These are phyloP conservation scores for Gambusia affinis DNA, from an alignment of 2,113 vertebrate genomes.

Conservation along the genomic window DNA sequence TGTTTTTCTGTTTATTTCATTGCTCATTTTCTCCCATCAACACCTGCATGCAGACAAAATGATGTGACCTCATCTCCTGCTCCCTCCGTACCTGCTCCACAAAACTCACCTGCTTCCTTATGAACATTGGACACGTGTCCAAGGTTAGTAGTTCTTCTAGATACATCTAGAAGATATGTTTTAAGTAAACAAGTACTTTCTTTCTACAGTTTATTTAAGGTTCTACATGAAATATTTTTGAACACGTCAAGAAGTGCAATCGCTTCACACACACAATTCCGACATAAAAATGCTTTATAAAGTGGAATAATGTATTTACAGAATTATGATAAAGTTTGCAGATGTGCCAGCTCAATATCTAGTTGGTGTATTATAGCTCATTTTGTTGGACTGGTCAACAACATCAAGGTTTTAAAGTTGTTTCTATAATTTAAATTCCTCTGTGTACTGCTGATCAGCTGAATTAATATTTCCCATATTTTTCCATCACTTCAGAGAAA, in stretches of 20 bases:
- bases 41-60: conserved; percentile 70
- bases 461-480: neutral
- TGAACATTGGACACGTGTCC: conserved; percentile 68
- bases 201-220: conserved; percentile 31
- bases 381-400: neutral
- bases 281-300: conserved; percentile 17
- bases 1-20: conserved; percentile 19
- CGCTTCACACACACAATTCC: conserved; percentile 40
- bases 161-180: neutral
- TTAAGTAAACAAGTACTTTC: neutral
- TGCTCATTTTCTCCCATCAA: conserved; percentile 30
- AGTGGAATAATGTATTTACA: conserved; percentile 47
- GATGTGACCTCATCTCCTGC: conserved; percentile 65
- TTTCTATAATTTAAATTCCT: neutral
- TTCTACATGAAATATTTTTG: conserved; percentile 32
- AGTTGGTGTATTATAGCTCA: neutral
- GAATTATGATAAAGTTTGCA: conserved; percentile 23
- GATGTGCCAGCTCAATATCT: conserved; percentile 21
- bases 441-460: neutral
- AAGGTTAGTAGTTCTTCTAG: conserved; percentile 75
- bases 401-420: neutral
- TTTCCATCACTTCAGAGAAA: neutral
- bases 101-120: conserved; percentile 73
- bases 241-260: conserved; percentile 17
- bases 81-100: conserved; percentile 72